Percentiles rank a stretch among this genome's conserved stretches.
These are phyloP conservation scores for Sphenodon punctatus DNA, from an alignment of 2,797 vertebrate species.

Conservation along the genomic window DNA sequence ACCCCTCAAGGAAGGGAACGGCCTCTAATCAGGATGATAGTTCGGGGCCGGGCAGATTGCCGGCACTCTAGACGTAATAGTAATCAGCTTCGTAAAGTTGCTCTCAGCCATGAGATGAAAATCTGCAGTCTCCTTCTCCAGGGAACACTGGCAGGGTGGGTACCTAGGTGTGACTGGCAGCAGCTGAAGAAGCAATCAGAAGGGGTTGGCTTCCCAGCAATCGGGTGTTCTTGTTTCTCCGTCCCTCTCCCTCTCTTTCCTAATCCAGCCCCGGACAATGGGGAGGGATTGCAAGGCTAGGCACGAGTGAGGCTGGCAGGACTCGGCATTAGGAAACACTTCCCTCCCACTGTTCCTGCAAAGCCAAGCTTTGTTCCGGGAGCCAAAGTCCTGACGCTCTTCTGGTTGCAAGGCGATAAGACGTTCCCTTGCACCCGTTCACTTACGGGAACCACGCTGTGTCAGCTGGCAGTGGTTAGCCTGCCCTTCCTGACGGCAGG, in stretches of 20 bases:
- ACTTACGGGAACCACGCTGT: not conserved
- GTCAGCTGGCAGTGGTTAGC: not conserved
- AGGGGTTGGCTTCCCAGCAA: not conserved
- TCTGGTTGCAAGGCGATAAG: not conserved
- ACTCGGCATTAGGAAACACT: not conserved
- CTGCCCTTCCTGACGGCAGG: not conserved
- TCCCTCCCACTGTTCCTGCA: not conserved
- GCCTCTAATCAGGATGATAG: too few species aligned
- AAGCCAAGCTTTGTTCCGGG: not conserved
- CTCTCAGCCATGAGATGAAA: too few species aligned
- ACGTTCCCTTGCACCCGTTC: not conserved
- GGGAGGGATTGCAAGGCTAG: not conserved
- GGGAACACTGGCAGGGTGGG: too few species aligned
- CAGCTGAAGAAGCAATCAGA: not conserved
- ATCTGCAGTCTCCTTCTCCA: too few species aligned
- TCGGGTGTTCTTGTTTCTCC: not conserved
- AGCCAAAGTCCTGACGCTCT: not conserved
- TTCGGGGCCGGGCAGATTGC: too few species aligned
- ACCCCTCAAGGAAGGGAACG: too few species aligned
- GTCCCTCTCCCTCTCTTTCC: too few species aligned
- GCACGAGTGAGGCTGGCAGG: too few species aligned
- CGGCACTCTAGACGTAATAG: too few species aligned
- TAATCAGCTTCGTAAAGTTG: too few species aligned
- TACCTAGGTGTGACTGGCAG: not conserved
- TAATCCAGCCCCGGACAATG: not conserved